Conservation (phyloP, 2,888 invertebrate genomes). For the Arge pagana region DNA sequence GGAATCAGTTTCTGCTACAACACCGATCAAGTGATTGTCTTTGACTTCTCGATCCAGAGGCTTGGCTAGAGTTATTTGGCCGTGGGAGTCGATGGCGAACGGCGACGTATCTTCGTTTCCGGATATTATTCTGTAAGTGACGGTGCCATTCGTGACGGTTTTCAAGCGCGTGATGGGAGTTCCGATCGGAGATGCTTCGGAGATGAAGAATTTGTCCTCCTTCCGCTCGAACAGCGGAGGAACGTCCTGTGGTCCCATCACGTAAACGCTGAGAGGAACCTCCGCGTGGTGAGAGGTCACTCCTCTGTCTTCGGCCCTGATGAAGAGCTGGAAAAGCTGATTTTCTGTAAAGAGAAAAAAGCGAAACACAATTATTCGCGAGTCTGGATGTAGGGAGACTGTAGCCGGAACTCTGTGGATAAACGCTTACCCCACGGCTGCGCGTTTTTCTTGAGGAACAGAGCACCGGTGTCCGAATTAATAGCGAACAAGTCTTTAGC, state of each 20-base stretch:
- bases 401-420: constrained; percentile 8
- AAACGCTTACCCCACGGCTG: constrained; percentile 58
- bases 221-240: constrained; percentile 78
- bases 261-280: constrained; percentile 79
- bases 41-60: constrained; percentile 77
- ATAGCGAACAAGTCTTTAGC: constrained; percentile 73
- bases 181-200: constrained; percentile 74
- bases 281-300: constrained; percentile 75
- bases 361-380: too few relatives aligned
- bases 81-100: constrained; percentile 74
- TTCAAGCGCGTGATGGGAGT: constrained; percentile 72
- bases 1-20: constrained; percentile 72
- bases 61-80: constrained; percentile 75
- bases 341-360: constrained; percentile 64
- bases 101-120: constrained; percentile 63
- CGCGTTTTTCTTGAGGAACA: constrained; percentile 70
- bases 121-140: constrained; percentile 69
- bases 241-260: constrained; percentile 71
- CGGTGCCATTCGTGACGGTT: constrained; percentile 66
- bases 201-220: constrained; percentile 77
- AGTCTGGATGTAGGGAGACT: constrained; percentile 7
- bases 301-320: constrained; percentile 85
- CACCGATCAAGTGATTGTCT: constrained; percentile 72
- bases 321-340: constrained; percentile 84
- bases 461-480: constrained; percentile 74